These are phyloP conservation scores for Thalassaphorura encarpata DNA, from an alignment of 1,140 invertebrate genomes.

Conservation along the genomic window DNA sequence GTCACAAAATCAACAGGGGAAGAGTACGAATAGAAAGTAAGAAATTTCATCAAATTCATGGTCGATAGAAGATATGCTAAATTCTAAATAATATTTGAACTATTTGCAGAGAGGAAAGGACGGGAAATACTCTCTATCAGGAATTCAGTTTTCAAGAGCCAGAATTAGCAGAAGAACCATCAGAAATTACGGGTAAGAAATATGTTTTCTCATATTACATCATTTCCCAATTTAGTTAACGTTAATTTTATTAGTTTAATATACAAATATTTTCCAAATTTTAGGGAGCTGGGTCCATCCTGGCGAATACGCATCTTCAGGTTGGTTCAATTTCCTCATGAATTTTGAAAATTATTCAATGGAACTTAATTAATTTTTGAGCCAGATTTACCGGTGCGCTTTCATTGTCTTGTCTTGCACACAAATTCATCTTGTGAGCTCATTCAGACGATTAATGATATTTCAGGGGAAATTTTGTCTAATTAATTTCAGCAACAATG, in stretches of 20 bases:
- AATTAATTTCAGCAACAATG: too few species aligned
- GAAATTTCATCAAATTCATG: too few species aligned
- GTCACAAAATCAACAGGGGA: slow-evolving; percentile 41
- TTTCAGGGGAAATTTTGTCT: too few species aligned
- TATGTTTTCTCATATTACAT: not conserved
- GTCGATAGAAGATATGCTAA: not conserved
- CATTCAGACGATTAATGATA: too few species aligned
- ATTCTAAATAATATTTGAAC: slow-evolving; percentile 12
- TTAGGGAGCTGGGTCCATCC: slow-evolving; percentile 94
- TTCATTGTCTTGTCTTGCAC: too few species aligned
- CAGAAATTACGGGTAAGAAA: slow-evolving; percentile 79
- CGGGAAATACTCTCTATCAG: slow-evolving; percentile 82
- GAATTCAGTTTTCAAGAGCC: slow-evolving; percentile 80
- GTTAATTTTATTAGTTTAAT: not conserved
- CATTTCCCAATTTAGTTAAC: not conserved
- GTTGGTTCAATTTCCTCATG: too few species aligned
- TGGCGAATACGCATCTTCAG: slow-evolving; percentile 95
- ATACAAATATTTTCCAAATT: slow-evolving; percentile 14
- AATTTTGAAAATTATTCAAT: too few species aligned
- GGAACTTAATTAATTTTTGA: too few species aligned
- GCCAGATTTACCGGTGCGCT: too few species aligned
- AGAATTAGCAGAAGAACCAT: slow-evolving; percentile 67
- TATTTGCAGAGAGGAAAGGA: slow-evolving; percentile 60
- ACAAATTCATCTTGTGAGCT: too few species aligned
- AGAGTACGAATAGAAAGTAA: slow-evolving; percentile 63